Evolutionary conservation across 2,113 vertebrate genomes (phyloP).

Genomic region (Microtus richardsoni): DNA sequence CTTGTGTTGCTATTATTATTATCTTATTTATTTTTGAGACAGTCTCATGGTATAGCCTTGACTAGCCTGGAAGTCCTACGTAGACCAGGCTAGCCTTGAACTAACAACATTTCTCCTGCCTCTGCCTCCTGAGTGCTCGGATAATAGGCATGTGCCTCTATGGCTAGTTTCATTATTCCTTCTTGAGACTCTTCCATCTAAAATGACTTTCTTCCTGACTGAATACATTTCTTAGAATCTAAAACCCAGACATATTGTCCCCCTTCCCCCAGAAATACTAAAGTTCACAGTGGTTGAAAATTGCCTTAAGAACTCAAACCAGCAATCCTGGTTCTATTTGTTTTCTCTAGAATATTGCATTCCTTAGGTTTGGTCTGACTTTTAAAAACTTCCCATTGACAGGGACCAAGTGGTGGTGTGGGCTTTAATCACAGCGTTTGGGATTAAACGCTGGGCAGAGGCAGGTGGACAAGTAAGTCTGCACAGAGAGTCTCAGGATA

Average conservation of each 20-base stretch:
- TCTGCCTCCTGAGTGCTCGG: not conserved
- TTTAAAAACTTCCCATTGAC: not conserved
- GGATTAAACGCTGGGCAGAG: not conserved
- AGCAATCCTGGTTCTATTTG: not conserved
- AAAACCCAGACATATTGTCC: not conserved
- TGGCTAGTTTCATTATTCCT: not conserved
- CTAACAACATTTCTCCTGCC: not conserved
- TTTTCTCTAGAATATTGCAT: not conserved
- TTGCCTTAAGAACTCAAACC: conserved; percentile 22
- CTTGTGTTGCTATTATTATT: not conserved
- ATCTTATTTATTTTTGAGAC: no score
- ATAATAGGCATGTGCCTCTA: no score
- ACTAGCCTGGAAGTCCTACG: not conserved
- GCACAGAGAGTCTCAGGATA: not conserved
- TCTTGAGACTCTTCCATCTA: not conserved
- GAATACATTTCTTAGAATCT: not conserved
- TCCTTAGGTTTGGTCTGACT: not conserved
- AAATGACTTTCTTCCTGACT: not conserved
- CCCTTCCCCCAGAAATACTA: not conserved
- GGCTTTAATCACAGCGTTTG: no score
- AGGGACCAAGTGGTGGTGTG: not conserved
- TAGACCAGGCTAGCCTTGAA: not conserved
- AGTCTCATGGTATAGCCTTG: not conserved
- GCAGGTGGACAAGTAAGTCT: not conserved
- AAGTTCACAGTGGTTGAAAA: not conserved